A percentile compares a stretch with the other conserved stretches of the same genome.
Evolutionary conservation across 2,113 vertebrate species (phyloP).

Genomic region (Dipodomys stephensi): DNA sequence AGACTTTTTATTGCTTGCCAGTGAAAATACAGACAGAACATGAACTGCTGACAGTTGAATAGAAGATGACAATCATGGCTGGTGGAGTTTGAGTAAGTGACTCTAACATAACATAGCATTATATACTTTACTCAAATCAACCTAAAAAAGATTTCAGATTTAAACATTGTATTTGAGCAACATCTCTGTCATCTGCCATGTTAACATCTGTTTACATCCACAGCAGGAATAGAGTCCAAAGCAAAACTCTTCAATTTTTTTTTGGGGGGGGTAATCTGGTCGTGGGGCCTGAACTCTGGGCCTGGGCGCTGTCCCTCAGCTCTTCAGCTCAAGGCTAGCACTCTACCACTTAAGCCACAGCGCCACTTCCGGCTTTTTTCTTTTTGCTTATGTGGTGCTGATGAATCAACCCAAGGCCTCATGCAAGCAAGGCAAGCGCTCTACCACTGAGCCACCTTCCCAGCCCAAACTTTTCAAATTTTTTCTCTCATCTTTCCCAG

Average conservation of each 20-base stretch:
- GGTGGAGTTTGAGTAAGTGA: neutral
- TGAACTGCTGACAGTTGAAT: neutral
- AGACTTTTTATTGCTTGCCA: neutral
- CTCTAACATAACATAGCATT: neutral
- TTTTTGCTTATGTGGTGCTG: no score
- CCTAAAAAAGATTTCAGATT: neutral
- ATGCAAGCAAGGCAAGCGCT: no score
- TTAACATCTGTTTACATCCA: neutral
- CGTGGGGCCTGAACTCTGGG: neutral
- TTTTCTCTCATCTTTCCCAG: neutral
- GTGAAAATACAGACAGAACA: neutral
- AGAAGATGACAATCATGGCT: neutral
- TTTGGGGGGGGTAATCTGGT: no score
- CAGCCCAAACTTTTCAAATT: neutral
- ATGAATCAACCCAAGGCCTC: no score
- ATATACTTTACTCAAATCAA: neutral
- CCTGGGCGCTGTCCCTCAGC: no score
- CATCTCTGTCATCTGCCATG: neutral
- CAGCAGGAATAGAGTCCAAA: neutral
- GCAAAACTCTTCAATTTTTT: neutral
- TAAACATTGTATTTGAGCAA: neutral
- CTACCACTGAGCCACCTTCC: no score
- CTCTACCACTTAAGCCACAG: no score
- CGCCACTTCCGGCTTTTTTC: no score
- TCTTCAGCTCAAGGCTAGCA: no score